phyloP scores from a whole-genome alignment of 2,888 invertebrate genomes.

The Cephus runcator region DNA sequence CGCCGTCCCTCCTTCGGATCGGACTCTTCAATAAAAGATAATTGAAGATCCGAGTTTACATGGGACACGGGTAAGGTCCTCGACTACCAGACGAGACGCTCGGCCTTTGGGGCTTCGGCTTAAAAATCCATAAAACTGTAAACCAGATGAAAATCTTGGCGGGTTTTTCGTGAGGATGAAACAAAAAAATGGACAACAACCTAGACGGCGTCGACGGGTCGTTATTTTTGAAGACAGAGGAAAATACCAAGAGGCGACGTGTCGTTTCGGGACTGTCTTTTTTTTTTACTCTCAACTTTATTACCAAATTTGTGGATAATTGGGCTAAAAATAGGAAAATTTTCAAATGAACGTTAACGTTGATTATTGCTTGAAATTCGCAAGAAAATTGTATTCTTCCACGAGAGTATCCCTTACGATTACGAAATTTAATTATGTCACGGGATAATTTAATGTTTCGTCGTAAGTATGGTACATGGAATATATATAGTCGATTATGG shows the following conservation, averaged over 20 bases:
- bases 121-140: conserved; percentile 23
- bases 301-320: neutral
- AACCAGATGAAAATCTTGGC: conserved; percentile 21
- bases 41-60: conserved; percentile 20
- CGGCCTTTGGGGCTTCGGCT: conserved; percentile 7
- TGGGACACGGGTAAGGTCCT: conserved; percentile 8
- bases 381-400: neutral
- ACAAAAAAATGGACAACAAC: neutral
- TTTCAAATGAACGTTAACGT: neutral
- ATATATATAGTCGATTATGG: neutral
- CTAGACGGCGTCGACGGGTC: conserved; percentile 10
- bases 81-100: conserved; percentile 7
- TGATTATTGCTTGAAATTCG: neutral
- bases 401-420: neutral
- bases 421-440: no score
- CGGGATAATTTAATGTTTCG: no score
- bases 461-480: no score
- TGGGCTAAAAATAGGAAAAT: neutral
- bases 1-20: neutral
- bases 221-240: neutral
- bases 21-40: conserved; percentile 20
- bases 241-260: neutral
- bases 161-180: neutral
- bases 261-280: neutral
- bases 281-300: neutral